Evolutionary conservation across 2,888 invertebrate genomes (phyloP), one percentile per base, ranked within the genome.

Genomic region (Digitonthophagus gazella): DNA sequence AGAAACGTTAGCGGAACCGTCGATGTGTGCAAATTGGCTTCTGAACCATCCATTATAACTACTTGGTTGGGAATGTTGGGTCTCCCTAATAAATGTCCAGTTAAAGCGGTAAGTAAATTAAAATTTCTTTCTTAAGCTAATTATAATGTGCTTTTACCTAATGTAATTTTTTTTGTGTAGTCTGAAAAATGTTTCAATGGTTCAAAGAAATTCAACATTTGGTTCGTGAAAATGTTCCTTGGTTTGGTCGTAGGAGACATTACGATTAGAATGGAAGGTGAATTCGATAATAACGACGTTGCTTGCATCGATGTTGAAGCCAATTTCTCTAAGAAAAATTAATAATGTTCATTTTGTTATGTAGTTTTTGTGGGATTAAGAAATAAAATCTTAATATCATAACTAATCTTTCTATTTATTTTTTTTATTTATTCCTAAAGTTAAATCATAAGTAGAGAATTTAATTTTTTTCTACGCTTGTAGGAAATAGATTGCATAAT

Each of bases 41-140:
- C 11, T 6, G 16, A 61, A 15, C 16, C 16, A 15, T 19, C 16
- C 8, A 16, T 19, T 18, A 61, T 61, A 2, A 20, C 61, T 1
- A 3, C n/a, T n/a, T n/a, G 16, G n/a, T 20, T 61, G n/a, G 20
- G 61, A 3, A 20, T 19, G n/a, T 20, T 61, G 4, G n/a, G 18
- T n/a, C 19, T 61, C 11, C 61, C 61, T 5, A 16, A 61, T 20
- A n/a, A n/a, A 61, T 61, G 61, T 15, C 61, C 61, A n/a, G 61
- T 61, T 20, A 61, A 61, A 61, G 61, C 61, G n/a, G 61, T 61
- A 61, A 61, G 57, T 57, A 57, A 4, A 15, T 57, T 57, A 4
- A 15, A 57, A 4, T 5, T 61, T 61, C n/a, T 61, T 18, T 1
- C n/a, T 6, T 19, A 20, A 16, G 1, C 2, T 2, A 2, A 16